Evolutionary conservation across 2,888 invertebrate genomes (phyloP).

Genomic region (Ectobius pallidus): DNA sequence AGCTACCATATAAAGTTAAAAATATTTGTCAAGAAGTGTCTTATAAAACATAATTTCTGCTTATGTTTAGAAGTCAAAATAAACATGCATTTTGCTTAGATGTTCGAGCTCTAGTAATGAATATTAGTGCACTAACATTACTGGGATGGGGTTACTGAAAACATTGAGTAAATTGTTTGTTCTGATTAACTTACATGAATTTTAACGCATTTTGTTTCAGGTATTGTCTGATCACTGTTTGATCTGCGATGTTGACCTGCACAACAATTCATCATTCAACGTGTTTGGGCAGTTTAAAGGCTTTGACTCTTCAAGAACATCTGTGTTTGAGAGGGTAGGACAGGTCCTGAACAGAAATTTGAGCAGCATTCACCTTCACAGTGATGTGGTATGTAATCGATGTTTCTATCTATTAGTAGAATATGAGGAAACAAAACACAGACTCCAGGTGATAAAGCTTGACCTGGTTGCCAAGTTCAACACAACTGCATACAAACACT

Average conservation of each 20-base stretch:
- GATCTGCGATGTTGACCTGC: slow-evolving; percentile 27
- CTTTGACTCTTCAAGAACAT: background rate
- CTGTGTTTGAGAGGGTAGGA: slow-evolving; percentile 36
- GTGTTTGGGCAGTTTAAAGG: slow-evolving; percentile 28
- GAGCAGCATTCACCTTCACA: slow-evolving; percentile 35
- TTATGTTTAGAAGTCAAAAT: no score
- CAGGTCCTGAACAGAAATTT: slow-evolving; percentile 35
- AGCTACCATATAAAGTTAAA: no score
- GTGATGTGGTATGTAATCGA: slow-evolving; percentile 35
- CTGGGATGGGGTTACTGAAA: no score
- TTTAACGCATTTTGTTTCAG: background rate
- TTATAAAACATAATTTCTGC: no score
- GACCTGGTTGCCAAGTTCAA: slow-evolving; percentile 32
- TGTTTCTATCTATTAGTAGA: slow-evolving; percentile 35
- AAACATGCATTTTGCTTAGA: no score
- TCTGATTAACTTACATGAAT: no score
- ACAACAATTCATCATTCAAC: slow-evolving; percentile 1
- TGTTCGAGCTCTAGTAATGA: no score
- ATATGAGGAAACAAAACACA: slow-evolving; percentile 26
- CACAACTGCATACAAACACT: slow-evolving; percentile 30
- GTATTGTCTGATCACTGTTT: slow-evolving; percentile 28
- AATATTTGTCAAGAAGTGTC: no score
- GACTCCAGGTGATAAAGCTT: slow-evolving; percentile 20
- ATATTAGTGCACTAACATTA: no score
- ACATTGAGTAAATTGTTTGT: no score